Base-by-base conservation (phyloP, 2,113 vertebrate genomes). In the Alligator sinensis region DNA sequence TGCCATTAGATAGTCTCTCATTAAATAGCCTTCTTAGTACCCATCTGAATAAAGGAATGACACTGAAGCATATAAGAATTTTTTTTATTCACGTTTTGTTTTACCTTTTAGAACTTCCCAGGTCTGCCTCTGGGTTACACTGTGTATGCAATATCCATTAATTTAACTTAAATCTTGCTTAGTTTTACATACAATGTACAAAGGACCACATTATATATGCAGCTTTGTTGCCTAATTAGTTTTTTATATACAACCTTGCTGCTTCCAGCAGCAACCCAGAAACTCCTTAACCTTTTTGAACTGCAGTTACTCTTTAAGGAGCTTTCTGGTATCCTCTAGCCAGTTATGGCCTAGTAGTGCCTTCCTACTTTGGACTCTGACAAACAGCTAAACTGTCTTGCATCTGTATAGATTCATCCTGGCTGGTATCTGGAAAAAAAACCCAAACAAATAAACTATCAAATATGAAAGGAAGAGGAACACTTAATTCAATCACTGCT, bases 321-420 rank as follows among this genome's bases (percentile, higher is more conserved):
- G 88, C 13, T n/a, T 91, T 82, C 90, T 61, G 4, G 60, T 77
- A 25, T 62, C 19, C 55, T 58, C 58, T 90, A 92, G 87, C 76
- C 87, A 91, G 89, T 88, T 86, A 63, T 55, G 47, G 76, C 70
- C 70, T 60, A 9, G 57, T 84, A 9, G 57, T 84, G 94, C 78
- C 47, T 0, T 0, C 63, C 4, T 1, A 0, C 1, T 63, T 47
- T 4, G 59, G 81, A 78, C 83, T 60, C 86, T 92, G 90, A 54
- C 77, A 28, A 38, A 66, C 70, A 64, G 8, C 77, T 55, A 25
- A 92, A 64, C 63, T 88, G 74, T 10, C 79, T 83, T 64, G 47
- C 55, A 0, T 55, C 21, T 87, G 76, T 75, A 22, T 76, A 75
- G 88, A 90, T 88, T 72, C 81, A 77, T 54, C 28, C 62, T 81